Evolutionary conservation across 2,888 invertebrate genomes (phyloP), one percentile per base, ranked within the genome.

Genomic region (Pegoplata infirma): DNA sequence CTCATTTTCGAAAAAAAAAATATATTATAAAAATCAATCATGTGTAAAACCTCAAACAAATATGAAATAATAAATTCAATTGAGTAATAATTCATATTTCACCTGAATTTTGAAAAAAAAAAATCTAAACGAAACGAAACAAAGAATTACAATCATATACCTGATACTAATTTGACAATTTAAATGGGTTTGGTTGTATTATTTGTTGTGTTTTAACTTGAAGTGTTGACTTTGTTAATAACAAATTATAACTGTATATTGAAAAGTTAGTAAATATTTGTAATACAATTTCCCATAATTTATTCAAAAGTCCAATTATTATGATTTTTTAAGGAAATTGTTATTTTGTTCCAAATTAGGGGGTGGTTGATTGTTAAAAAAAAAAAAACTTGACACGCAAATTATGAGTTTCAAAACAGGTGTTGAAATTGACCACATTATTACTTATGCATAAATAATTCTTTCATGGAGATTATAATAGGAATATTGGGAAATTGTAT

Each of bases 11-110:
- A 17, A 6, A n/a, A 32, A 28, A 19, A 44, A 7, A 32, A 28
- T 44, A 44, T 21, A 44, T 40, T 28, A 40, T 28, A 61, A 56
- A 53, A 55, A 66, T 59, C 76, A 76, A 76, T 71, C 76, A 71
- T 53, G 69, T 64, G 71, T 58, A 66, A 76, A 76, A 76, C 64
- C 58, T 53, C 46, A 67, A 67, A 63, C 36, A 19, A 16, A 40
- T 6, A 49, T 16, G 55, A 53, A 28, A 12, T 19, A 14, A 19
- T 8, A 59, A 44, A 59, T 61, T 71, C 82, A 84, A 86, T 84
- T 83, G 82, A 83, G 76, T 81, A 86, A 86, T 85, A 86, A 84
- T 85, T 86, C 84, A 86, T 86, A 84, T 85, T 84, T 84, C 83
- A 82, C 81, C 68, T 69, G 74, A 77, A 73, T 23, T 68, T 67